These are phyloP conservation scores for Lipophrys pholis DNA, from an alignment of 2,113 vertebrate genomes.

Conservation along the genomic window DNA sequence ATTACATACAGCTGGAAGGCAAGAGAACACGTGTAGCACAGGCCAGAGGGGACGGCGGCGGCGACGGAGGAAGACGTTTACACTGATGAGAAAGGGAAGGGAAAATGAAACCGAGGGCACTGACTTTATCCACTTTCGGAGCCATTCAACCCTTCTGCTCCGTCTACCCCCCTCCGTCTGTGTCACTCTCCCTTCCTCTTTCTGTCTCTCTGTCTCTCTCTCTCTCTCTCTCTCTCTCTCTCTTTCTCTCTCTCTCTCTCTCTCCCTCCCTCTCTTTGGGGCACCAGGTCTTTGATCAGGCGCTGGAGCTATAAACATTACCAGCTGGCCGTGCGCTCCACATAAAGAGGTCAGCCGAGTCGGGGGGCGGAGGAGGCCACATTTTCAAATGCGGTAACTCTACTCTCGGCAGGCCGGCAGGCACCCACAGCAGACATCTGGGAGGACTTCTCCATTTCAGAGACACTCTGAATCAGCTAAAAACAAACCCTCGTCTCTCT, in stretches of 20 bases:
- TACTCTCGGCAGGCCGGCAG: slow-evolving; percentile 52
- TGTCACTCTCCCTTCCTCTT: slow-evolving; percentile 47
- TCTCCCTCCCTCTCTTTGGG: slow-evolving; percentile 34
- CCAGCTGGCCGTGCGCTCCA: slow-evolving; percentile 79
- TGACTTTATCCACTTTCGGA: slow-evolving; percentile 31
- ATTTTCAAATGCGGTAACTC: slow-evolving; percentile 73
- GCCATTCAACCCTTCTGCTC: background rate
- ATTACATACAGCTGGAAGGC: slow-evolving; percentile 15
- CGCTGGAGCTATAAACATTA: slow-evolving; percentile 77
- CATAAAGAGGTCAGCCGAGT: slow-evolving; percentile 70
- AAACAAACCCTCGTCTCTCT: slow-evolving; percentile 47
- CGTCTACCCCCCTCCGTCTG: slow-evolving; percentile 3
- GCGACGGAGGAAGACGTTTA: background rate
- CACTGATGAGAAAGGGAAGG: slow-evolving; percentile 9
- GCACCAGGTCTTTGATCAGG: slow-evolving; percentile 75
- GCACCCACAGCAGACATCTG: slow-evolving; percentile 75
- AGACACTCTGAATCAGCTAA: slow-evolving; percentile 72
- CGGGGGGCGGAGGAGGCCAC: slow-evolving; percentile 23
- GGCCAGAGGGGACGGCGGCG: slow-evolving; percentile 21
- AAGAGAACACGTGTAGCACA: slow-evolving; percentile 24
- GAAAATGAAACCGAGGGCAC: slow-evolving; percentile 46
- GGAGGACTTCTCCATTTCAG: slow-evolving; percentile 81
- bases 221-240: slow-evolving; percentile 31
- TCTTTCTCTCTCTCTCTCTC: slow-evolving; percentile 37
- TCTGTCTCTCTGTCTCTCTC: slow-evolving; percentile 38